Evolutionary conservation across 2,888 invertebrate genomes (phyloP), one percentile per base, ranked within the genome.

Genomic region (Papilio gigon): DNA sequence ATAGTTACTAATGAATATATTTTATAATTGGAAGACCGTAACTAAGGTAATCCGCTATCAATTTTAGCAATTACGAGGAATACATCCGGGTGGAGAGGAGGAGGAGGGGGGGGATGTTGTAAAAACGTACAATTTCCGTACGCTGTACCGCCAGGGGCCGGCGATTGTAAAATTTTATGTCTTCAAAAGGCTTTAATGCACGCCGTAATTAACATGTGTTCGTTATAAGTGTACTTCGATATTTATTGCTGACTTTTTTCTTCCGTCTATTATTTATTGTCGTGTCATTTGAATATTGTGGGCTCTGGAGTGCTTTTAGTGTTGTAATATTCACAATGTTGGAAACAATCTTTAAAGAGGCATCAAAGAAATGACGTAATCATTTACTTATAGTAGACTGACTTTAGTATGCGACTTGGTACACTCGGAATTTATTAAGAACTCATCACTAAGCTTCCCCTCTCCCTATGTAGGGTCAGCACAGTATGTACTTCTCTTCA

Each of bases 41-140:
- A n/a, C n/a, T n/a, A n/a, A n/a, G n/a, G n/a, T n/a, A n/a, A n/a
- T n/a, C n/a, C n/a, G n/a, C 27, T 53, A 70, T 42, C 25, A 27
- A 58, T 47, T 65, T 65, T 67, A 65, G 65, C 70, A 70, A 71
- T 70, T 66, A 72, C 69, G 50, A 60, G 56, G 33, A 68, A 35
- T 58, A 68, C 37, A 56, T 59, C 65, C 40, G 72, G 71, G 72
- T 44, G 44, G 9, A 20, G 42, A 17, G 17, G 8, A 6, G 17
- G 9, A 11, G 2, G 9, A 12, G 20, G 44, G 44, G 44, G 72
- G 71, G 72, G 71, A 70, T 75, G 78, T 81, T 83, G 79, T 84
- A 83, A 84, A 85, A 80, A 77, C 84, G 84, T 81, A 85, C 84
- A 83, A 84, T 82, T 78, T 67, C 71, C 44, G 70, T 72, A 73